phyloP scores from a whole-genome alignment of 2,797 vertebrate genomes.

The Simalia tracyae region DNA sequence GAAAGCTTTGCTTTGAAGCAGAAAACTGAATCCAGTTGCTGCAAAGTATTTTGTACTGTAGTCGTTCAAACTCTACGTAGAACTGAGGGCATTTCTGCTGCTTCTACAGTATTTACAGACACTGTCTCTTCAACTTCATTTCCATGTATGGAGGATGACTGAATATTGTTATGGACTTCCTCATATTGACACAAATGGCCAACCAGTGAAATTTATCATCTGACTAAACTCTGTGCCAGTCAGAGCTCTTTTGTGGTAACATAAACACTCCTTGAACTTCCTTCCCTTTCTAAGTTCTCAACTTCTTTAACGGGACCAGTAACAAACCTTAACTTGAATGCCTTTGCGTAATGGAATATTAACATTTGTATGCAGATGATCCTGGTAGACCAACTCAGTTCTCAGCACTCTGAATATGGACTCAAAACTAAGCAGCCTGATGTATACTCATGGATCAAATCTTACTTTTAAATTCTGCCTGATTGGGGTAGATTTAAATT shows the following conservation, averaged over 20 bases:
- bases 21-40: not conserved
- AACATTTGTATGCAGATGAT: not conserved
- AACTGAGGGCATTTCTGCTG: no score
- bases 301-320: not conserved
- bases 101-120: not conserved
- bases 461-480: not conserved
- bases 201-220: not conserved
- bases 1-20: not conserved
- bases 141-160: not conserved
- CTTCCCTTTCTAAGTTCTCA: not conserved
- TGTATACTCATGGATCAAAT: not conserved
- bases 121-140: not conserved
- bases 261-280: not conserved
- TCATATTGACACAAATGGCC: not conserved
- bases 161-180: not conserved
- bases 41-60: not conserved
- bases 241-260: not conserved
- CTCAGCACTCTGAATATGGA: not conserved
- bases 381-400: not conserved
- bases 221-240: not conserved
- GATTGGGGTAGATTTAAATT: not conserved
- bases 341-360: not conserved
- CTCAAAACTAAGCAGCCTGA: not conserved
- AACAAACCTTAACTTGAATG: not conserved
- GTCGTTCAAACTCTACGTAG: not conserved